Base-by-base conservation (phyloP, 1,140 invertebrate species). In the Atta colombica region DNA sequence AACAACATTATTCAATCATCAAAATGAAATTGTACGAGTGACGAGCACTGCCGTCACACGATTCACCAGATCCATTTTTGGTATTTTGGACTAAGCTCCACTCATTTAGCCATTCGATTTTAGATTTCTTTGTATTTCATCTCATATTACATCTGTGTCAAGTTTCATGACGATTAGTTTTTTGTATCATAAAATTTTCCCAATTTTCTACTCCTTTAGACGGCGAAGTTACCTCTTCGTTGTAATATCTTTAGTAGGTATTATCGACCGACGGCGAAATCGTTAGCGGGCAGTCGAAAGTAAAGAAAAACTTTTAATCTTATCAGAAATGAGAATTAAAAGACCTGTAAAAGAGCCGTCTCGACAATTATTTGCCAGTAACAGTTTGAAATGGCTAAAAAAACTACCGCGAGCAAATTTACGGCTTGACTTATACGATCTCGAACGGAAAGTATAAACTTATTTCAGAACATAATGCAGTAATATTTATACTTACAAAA, bases 221-320 rank as follows among this genome's bases (percentile, higher is more conserved):
- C 12, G 18, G 21, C 53, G 25, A 60, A 61, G 18, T 31, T 74
- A 84, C 53, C 10, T 3, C 39, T 75, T 75, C 18, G 18, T 10
- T 51, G 61, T 39, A 61, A 39, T 18, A 12, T n/a, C 6, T 72
- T n/a, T 14, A 31, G n/a, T 45, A n/a, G 51, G n/a, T 45, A n/a
- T 18, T 28, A 63, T 82, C 68, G 55, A 75, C 35, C 55, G 18
- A 31, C 18, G 18, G 25, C 25, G 18, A 74, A 55, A 82, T 82
- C 80, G 25, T 60, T 82, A 60, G 35, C 25, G 35, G 55, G n/a
- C 6, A 75, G 69, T 75, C 55, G 58, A 49, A 74, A 74, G 69
- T 84, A 61, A 49, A 84, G 35, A 58, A 60, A 75, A 84, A 63
- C 80, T 84, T 84, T 74, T 61, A 84, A 84, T 21, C 53, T 84